Evolutionary conservation across 1,140 invertebrate species (phyloP).

Genomic region (Bombus superbus): DNA sequence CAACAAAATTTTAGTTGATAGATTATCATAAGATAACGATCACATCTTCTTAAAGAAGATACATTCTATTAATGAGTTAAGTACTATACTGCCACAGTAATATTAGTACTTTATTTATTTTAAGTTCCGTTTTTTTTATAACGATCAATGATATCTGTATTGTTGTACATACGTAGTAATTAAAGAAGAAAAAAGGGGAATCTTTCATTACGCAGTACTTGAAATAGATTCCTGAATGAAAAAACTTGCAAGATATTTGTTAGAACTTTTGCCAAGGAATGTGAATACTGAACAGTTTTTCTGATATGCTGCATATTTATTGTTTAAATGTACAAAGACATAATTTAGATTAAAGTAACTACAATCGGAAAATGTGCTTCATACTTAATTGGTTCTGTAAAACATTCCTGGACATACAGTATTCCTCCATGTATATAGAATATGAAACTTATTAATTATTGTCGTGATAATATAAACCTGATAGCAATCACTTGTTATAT

Average conservation of each 20-base stretch:
- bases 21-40: slow-evolving; percentile 39
- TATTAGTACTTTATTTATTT: slow-evolving; percentile 53
- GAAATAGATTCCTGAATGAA: slow-evolving; percentile 24
- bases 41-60: slow-evolving; percentile 22
- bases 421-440: slow-evolving; percentile 61
- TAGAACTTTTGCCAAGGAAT: slow-evolving; percentile 49
- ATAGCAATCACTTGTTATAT: slow-evolving; percentile 59
- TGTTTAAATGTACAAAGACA: slow-evolving; percentile 51
- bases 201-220: slow-evolving; percentile 22
- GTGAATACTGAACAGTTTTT: slow-evolving; percentile 64
- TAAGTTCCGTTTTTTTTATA: slow-evolving; percentile 38
- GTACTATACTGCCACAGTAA: slow-evolving; percentile 63
- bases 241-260: slow-evolving; percentile 6
- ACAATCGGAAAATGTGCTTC: slow-evolving; percentile 24
- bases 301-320: slow-evolving; percentile 52
- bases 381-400: slow-evolving; percentile 49
- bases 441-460: slow-evolving; percentile 27
- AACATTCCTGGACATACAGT: slow-evolving; percentile 60
- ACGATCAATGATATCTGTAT: slow-evolving; percentile 48
- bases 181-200: slow-evolving; percentile 29
- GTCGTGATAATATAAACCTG: slow-evolving; percentile 24
- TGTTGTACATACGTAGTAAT: slow-evolving; percentile 66
- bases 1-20: slow-evolving; percentile 27
- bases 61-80: slow-evolving; percentile 48
- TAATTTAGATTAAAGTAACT: slow-evolving; percentile 33